Conservation (phyloP, 1,140 invertebrate genomes). For the Rhynchophorus ferrugineus region DNA sequence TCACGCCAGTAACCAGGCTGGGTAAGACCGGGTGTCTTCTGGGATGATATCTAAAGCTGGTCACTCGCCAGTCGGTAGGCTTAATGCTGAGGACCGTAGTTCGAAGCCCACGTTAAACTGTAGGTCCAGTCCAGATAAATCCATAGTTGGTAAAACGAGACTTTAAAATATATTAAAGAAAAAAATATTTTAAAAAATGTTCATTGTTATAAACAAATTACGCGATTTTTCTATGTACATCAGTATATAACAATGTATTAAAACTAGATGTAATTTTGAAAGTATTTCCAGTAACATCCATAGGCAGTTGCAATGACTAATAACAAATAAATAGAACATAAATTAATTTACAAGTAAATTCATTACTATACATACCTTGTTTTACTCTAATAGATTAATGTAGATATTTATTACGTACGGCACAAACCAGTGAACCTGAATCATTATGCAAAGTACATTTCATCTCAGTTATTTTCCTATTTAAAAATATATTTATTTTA, state of each 20-base stretch:
- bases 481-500: background rate
- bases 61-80: no score
- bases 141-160: no score
- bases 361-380: slow-evolving; percentile 16
- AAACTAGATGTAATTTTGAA: no score
- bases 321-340: slow-evolving; percentile 13
- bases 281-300: slow-evolving; percentile 10
- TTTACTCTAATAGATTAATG: slow-evolving; percentile 18
- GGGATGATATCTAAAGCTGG: no score
- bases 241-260: slow-evolving; percentile 11
- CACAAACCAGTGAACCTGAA: slow-evolving; percentile 16
- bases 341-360: slow-evolving; percentile 16
- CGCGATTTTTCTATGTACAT: background rate
- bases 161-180: no score
- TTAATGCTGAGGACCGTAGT: no score
- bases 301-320: slow-evolving; percentile 14
- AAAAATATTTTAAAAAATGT: no score
- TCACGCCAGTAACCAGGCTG: no score
- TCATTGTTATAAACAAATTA: background rate
- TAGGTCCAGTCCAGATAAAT: no score
- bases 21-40: no score
- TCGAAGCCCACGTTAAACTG: no score
- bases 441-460: slow-evolving; percentile 13
- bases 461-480: background rate
- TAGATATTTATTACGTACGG: slow-evolving; percentile 13